These are phyloP conservation scores for Chondrosia reniformis DNA, from an alignment of 37 sponge, comb jelly and placozoan species.

Conservation along the genomic window DNA sequence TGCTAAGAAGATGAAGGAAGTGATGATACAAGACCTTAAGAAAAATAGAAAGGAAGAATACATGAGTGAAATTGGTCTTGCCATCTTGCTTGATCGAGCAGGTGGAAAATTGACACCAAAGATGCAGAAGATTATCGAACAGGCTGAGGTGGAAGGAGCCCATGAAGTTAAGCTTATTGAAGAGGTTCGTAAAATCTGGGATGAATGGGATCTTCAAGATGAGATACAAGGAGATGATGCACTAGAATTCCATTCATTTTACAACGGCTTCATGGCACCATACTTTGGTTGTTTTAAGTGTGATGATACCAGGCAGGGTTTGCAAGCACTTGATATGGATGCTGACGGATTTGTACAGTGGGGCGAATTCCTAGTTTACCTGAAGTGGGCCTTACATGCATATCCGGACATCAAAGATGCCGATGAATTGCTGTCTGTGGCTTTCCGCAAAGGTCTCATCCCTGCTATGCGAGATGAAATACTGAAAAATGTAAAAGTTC, in stretches of 20 bases:
- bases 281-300: not conserved
- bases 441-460: constrained; percentile 33
- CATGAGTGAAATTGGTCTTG: constrained; percentile 67
- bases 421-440: constrained; percentile 15
- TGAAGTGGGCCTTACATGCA: constrained; percentile 24
- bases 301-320: constrained; percentile 11
- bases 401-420: constrained; percentile 16
- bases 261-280: constrained; percentile 5
- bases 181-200: constrained; percentile 36
- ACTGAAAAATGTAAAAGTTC: too few relatives aligned
- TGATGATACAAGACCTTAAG: constrained; percentile 55
- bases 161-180: constrained; percentile 44
- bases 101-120: constrained; percentile 61
- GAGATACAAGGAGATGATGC: constrained; percentile 13
- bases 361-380: constrained; percentile 21
- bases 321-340: constrained; percentile 18
- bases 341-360: constrained; percentile 14
- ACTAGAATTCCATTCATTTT: constrained; percentile 11
- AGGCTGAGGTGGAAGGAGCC: constrained; percentile 6
- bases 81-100: constrained; percentile 70
- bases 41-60: constrained; percentile 74
- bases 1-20: constrained; percentile 50
- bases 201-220: not conserved
- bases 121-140: constrained; percentile 47
- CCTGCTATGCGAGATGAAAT: constrained; percentile 35